phyloP scores from a whole-genome alignment of 2,113 vertebrate genomes.

The Synodontis membranacea region DNA sequence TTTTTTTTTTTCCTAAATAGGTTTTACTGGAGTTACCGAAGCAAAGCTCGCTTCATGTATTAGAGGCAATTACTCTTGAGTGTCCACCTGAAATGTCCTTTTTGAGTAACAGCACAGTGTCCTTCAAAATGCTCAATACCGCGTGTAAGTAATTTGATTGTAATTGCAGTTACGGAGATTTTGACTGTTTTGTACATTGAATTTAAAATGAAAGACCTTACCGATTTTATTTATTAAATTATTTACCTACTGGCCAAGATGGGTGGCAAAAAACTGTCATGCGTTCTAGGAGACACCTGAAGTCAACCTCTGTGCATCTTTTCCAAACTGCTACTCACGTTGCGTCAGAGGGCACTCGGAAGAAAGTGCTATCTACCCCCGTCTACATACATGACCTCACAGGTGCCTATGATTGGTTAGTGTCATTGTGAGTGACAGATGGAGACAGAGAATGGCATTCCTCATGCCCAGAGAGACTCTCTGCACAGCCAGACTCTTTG shows the following conservation, averaged over 20 bases:
- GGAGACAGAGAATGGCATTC: background rate
- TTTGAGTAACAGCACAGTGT: background rate
- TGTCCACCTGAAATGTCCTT: background rate
- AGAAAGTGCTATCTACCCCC: background rate
- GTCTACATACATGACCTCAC: background rate
- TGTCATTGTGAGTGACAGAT: background rate
- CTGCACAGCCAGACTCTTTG: background rate
- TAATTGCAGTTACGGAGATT: background rate
- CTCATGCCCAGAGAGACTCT: background rate
- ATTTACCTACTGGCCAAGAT: background rate
- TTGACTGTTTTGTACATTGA: background rate
- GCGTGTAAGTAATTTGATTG: background rate
- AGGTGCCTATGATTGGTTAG: background rate
- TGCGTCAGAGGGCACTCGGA: background rate
- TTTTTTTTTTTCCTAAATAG: constrained; percentile 6
- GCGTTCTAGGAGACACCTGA: background rate
- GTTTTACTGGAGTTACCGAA: background rate
- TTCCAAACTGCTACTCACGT: background rate
- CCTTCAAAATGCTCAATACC: background rate
- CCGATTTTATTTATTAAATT: background rate
- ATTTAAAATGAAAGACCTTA: background rate
- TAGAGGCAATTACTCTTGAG: background rate
- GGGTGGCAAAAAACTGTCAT: background rate
- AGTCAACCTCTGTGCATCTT: background rate
- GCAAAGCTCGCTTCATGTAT: background rate